Evolutionary conservation across 2,888 invertebrate genomes (phyloP).

Genomic region (Tenodera sinensis): DNA sequence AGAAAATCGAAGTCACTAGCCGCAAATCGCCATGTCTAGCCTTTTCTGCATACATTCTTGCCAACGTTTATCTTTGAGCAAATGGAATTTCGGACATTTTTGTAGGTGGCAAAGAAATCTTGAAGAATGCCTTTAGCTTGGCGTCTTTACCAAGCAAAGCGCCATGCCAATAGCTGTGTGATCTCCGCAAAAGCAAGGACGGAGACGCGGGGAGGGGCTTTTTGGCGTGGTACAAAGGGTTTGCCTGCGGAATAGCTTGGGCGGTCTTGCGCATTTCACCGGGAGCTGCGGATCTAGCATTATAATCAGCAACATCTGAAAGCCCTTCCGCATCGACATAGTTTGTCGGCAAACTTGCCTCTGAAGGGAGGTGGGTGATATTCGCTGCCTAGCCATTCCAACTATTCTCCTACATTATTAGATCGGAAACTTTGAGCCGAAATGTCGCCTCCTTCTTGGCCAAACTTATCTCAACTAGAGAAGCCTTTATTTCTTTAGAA

Average conservation of each 20-base stretch:
- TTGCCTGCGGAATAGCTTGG: not conserved
- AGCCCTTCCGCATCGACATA: not conserved
- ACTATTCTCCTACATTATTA: not conserved
- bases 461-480: not conserved
- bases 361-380: not conserved
- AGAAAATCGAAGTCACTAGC: too few species aligned
- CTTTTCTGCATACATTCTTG: too few species aligned
- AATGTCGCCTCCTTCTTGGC: not conserved
- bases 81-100: not conserved
- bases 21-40: too few species aligned
- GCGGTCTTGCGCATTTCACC: not conserved
- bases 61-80: too few species aligned
- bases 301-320: not conserved
- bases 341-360: not conserved
- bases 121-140: not conserved
- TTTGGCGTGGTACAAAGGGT: not conserved
- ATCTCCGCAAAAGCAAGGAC: not conserved
- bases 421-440: not conserved
- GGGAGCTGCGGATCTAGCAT: not conserved
- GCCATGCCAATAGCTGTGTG: not conserved
- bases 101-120: not conserved
- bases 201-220: too few species aligned
- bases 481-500: not conserved
- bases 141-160: not conserved
- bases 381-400: not conserved